Evolutionary conservation across 2,888 invertebrate genomes (phyloP).

Genomic region (Tuberolachnus salignus): DNA sequence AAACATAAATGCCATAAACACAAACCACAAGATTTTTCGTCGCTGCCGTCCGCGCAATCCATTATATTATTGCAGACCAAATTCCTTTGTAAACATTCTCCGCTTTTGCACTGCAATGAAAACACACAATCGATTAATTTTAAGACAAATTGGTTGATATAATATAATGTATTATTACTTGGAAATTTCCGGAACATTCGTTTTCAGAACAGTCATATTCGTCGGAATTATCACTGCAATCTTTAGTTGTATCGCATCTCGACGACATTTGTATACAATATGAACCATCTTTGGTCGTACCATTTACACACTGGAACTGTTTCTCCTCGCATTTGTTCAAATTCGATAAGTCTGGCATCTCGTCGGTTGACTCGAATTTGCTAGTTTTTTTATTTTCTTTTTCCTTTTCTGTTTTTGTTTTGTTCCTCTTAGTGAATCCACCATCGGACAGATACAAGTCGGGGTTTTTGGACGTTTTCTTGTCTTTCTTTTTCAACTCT

Average conservation of each 20-base stretch:
- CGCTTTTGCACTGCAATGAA: conserved; percentile 64
- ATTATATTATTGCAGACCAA: conserved; percentile 70
- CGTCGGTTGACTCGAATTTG: not conserved
- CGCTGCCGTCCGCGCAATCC: conserved; percentile 70
- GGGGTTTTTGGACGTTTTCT: conserved; percentile 57
- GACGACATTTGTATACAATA: conserved; percentile 66
- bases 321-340: conserved; percentile 61
- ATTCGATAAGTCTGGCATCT: conserved; percentile 44
- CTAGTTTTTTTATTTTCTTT: conserved; percentile 55
- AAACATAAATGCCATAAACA: not conserved
- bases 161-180: conserved; percentile 58
- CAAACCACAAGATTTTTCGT: conserved; percentile 63
- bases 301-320: conserved; percentile 69
- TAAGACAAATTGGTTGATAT: not conserved
- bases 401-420: conserved; percentile 55
- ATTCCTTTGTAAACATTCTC: conserved; percentile 68
- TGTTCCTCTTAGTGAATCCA: conserved; percentile 57
- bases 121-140: not conserved
- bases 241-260: conserved; percentile 68
- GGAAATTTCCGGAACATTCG: conserved; percentile 69
- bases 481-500: conserved; percentile 57
- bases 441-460: conserved; percentile 48
- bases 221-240: conserved; percentile 71
- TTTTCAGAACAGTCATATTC: conserved; percentile 67
- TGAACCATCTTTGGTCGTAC: conserved; percentile 68